Conservation (phyloP, 1,140 invertebrate genomes). For the Papilio dardanus region DNA sequence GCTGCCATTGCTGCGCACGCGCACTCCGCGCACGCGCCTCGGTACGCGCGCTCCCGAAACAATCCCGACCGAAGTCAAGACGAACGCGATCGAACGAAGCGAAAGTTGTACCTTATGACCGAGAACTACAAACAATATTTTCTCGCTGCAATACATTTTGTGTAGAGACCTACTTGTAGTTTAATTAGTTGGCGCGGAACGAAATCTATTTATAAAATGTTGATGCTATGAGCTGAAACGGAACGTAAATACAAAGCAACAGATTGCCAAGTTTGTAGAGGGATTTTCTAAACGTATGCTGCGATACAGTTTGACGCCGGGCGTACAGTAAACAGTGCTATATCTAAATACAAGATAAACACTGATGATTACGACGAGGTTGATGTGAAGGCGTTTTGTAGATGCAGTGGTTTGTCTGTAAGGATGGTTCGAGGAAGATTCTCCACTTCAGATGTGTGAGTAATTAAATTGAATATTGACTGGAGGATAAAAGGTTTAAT, state of each 20-base stretch:
- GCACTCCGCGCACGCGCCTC: constrained; percentile 59
- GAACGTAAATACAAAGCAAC: constrained; percentile 58
- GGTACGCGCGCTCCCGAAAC: constrained; percentile 51
- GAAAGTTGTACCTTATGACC: constrained; percentile 41
- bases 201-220: constrained; percentile 66
- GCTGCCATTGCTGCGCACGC: constrained; percentile 48
- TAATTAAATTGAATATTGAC: constrained; percentile 37
- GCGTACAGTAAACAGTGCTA: constrained; percentile 53
- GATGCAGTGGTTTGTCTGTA: constrained; percentile 35
- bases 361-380: constrained; percentile 22
- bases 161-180: constrained; percentile 44
- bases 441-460: constrained; percentile 76
- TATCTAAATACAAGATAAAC: constrained; percentile 53
- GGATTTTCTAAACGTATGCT: constrained; percentile 53
- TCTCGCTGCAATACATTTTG: constrained; percentile 39
- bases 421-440: constrained; percentile 76
- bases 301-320: constrained; percentile 60
- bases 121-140: constrained; percentile 23
- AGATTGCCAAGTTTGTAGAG: constrained; percentile 70
- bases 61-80: constrained; percentile 46
- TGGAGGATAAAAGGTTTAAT: background rate
- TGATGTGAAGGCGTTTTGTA: background rate
- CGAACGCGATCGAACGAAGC: constrained; percentile 66
- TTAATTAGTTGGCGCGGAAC: constrained; percentile 51
- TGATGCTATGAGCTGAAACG: constrained; percentile 61